Base-by-base conservation (phyloP, 2,888 invertebrate species). In the Diarsia mendica region DNA sequence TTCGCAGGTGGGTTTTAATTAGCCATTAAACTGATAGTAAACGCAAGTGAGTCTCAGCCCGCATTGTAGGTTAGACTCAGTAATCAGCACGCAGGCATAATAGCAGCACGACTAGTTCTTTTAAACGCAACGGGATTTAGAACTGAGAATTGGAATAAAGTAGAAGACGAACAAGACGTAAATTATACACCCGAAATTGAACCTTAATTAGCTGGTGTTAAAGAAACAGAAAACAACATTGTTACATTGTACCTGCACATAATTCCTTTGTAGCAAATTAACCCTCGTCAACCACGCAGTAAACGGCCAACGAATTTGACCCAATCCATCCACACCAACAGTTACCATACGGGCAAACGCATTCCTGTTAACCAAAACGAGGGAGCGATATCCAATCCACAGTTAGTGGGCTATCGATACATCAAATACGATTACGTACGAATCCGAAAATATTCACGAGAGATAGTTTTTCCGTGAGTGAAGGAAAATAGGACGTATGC, bases 401-500 rank as follows among this genome's bases (percentile, higher is more conserved):
- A 74, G 82, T 76, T 79, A 79, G 76, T 73, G 33, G 55, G 39
- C 72, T 78, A 78, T 82, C 83, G 80, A 80, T 68, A 80, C 69
- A 67, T 55, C 51, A 68, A 80, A 80, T 80, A 71, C 67, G 61
- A 77, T 81, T 78, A 79, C 71, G 69, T 51, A 67, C 83, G 15
- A 73, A 74, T 69, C 76, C 66, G 61, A 78, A 83, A 77, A 84
- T 75, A 79, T 72, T 82, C 80, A 81, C 74, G 44, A 33, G 33
- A 66, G 53, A 65, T 72, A 79, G 80, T 76, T 80, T 85, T 87
- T 64, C 82, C 82, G 72, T 67, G 58, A 82, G 77, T 82, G 70
- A 75, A 82, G 67, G 82, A 80, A 87, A 86, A 87, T 79, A 79
- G 79, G 82, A 86, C 86, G 75, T 78, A 84, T 87, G 88, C 79